phyloP scores from a whole-genome alignment of 2,113 vertebrate genomes.

The Periophthalmodon schlosseri region DNA sequence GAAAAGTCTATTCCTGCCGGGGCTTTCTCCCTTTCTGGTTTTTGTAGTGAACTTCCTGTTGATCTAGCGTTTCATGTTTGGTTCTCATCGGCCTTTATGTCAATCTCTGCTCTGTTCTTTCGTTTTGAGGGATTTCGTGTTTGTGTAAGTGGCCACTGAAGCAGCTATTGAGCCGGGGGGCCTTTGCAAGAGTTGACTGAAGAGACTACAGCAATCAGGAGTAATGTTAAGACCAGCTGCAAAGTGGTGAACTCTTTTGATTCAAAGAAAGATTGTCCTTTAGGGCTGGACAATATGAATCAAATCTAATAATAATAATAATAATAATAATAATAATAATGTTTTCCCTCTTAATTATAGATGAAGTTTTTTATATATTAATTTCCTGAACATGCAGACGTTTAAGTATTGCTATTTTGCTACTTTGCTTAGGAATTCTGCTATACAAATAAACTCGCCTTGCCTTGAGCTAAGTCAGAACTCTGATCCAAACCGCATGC shows the following conservation, averaged over 20 bases:
- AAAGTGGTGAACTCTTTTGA: neutral
- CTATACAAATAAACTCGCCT: too few relatives aligned
- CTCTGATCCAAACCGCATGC: too few relatives aligned
- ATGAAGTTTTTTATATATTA: too few relatives aligned
- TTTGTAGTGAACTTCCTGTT: conserved; percentile 18
- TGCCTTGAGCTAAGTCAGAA: too few relatives aligned
- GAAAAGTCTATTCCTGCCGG: conserved; percentile 10
- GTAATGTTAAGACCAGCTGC: neutral
- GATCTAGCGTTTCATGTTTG: conserved; percentile 13
- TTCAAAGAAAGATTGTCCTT: too few relatives aligned
- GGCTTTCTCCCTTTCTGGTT: neutral
- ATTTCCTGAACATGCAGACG: too few relatives aligned
- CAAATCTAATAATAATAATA: too few relatives aligned
- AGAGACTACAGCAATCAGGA: neutral
- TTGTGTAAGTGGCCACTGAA: neutral
- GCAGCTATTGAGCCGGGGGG: too few relatives aligned
- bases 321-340: too few relatives aligned
- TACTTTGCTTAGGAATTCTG: too few relatives aligned
- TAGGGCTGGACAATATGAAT: neutral
- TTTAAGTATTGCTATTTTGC: too few relatives aligned
- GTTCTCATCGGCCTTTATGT: neutral
- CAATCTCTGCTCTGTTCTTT: conserved; percentile 20
- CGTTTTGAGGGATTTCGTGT: neutral
- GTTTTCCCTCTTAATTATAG: too few relatives aligned
- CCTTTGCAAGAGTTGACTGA: neutral